These are phyloP conservation scores for Gallinago stenura DNA, from an alignment of 2,797 vertebrate genomes.

Conservation along the genomic window DNA sequence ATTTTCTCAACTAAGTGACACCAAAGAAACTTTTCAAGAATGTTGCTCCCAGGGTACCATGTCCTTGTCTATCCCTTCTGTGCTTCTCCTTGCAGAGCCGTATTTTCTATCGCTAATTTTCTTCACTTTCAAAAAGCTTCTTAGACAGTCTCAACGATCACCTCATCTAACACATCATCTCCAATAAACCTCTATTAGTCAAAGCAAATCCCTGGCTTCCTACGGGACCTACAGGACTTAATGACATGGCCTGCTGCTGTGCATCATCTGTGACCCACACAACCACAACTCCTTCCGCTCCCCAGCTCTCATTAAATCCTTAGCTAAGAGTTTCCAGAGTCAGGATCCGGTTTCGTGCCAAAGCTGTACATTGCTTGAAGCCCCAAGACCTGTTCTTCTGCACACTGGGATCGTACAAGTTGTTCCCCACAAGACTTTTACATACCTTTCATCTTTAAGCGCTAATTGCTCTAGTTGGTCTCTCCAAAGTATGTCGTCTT, in stretches of 20 bases:
- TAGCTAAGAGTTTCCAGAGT: background rate
- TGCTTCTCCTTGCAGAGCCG: background rate
- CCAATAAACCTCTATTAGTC: background rate
- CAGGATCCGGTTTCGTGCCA: background rate
- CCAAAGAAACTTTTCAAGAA: background rate
- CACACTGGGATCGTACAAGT: background rate
- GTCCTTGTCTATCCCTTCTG: background rate
- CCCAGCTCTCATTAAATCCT: background rate
- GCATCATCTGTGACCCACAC: background rate
- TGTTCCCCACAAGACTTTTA: background rate
- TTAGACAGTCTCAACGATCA: background rate
- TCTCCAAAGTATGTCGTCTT: slow-evolving; percentile 93
- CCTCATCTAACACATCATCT: background rate
- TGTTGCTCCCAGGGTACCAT: background rate
- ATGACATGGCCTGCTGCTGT: background rate
- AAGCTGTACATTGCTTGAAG: background rate
- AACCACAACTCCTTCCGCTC: background rate
- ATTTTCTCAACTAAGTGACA: background rate
- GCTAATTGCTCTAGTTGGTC: slow-evolving; percentile 86
- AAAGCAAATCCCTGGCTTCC: background rate
- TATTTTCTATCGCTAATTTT: background rate
- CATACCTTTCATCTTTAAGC: slow-evolving; percentile 85
- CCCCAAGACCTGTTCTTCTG: background rate
- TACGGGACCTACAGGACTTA: background rate
- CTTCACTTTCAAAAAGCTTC: background rate